These are phyloP conservation scores for Muscina levida DNA, from an alignment of 2,888 invertebrate genomes.

Conservation along the genomic window DNA sequence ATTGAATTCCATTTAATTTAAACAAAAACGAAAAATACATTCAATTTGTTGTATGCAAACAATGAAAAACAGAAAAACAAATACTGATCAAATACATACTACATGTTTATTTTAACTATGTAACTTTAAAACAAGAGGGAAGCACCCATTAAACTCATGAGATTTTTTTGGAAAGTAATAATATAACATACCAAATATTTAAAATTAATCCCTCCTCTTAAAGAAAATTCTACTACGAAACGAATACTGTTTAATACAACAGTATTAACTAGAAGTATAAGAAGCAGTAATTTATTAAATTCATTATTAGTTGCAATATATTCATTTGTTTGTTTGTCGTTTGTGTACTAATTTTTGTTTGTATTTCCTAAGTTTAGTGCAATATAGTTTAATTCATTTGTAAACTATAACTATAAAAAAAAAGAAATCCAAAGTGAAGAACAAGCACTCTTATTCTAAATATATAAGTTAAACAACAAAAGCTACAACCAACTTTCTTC, in stretches of 20 bases:
- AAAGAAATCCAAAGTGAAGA: constrained; percentile 35
- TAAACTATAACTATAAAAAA: not conserved
- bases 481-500: no score
- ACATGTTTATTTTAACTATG: not conserved
- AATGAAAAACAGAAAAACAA: constrained; percentile 30
- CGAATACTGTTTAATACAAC: not conserved
- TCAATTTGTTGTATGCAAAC: constrained; percentile 43
- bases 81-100: constrained; percentile 20
- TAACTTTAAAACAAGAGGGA: constrained; percentile 6
- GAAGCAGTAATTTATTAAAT: no score
- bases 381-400: constrained; percentile 61
- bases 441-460: constrained; percentile 26
- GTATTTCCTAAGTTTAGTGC: constrained; percentile 53
- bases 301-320: constrained; percentile 22
- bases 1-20: constrained; percentile 54
- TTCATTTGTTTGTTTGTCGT: constrained; percentile 41
- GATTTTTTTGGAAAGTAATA: no score
- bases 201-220: constrained; percentile 23
- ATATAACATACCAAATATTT: constrained; percentile 15
- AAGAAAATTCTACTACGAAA: not conserved
- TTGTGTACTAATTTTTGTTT: constrained; percentile 53
- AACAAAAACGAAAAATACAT: constrained; percentile 34
- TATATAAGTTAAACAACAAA: not conserved
- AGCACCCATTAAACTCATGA: not conserved
- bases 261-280: not conserved